phyloP scores from a whole-genome alignment of 2,113 vertebrate species.

The Oenanthe melanoleuca region DNA sequence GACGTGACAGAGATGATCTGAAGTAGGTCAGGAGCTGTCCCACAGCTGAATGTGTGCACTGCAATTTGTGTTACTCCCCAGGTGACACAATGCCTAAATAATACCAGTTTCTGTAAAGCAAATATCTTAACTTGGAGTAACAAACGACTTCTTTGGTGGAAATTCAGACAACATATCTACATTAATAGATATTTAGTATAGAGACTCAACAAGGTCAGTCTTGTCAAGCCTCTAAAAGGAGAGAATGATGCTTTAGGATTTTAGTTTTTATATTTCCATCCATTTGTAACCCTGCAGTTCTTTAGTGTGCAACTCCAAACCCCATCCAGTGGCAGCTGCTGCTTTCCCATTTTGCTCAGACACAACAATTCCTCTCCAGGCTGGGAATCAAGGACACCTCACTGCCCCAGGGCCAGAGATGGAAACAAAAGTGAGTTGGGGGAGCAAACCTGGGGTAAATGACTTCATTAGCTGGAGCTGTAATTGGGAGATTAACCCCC shows the following conservation, averaged over 20 bases:
- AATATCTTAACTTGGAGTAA: not conserved
- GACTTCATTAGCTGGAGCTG: not conserved
- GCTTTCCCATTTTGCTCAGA: not conserved
- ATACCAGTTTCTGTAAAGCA: not conserved
- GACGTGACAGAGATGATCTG: not conserved
- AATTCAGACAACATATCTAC: not conserved
- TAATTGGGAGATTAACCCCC: not conserved
- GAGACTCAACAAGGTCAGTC: too few species aligned
- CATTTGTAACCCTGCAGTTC: not conserved
- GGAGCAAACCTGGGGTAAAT: not conserved
- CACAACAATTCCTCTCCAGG: not conserved
- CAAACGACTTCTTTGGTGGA: not conserved
- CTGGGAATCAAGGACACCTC: not conserved
- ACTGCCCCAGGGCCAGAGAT: not conserved
- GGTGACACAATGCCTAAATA: not conserved
- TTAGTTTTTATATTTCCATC: fast-evolving
- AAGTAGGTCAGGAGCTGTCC: not conserved
- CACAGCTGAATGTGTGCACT: not conserved
- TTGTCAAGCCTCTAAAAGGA: not conserved
- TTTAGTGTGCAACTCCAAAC: not conserved
- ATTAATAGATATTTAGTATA: not conserved
- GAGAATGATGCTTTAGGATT: not conserved
- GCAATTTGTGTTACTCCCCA: not conserved
- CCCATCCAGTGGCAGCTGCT: not conserved
- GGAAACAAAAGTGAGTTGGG: not conserved